Conservation (phyloP, 30 jellyfish, hydroid and myxozoan species). For the Chironex yamaguchii region DNA sequence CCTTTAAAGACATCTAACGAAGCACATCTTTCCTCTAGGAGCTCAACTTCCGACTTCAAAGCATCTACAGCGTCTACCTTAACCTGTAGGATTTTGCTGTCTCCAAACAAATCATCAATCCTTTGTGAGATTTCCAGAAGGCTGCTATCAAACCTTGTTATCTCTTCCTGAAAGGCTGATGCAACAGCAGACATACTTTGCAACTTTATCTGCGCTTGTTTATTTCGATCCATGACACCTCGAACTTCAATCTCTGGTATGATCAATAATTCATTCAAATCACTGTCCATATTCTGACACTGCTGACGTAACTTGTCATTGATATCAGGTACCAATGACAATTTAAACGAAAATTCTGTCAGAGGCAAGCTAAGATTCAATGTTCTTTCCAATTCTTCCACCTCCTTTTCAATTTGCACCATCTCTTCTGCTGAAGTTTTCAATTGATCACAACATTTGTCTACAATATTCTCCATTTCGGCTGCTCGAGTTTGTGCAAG, state of each 20-base stretch:
- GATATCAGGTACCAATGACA: not conserved
- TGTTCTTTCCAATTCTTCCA: not conserved
- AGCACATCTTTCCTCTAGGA: too few relatives aligned
- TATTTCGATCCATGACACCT: not conserved
- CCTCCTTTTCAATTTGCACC: not conserved
- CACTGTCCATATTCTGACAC: not conserved
- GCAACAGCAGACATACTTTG: too few relatives aligned
- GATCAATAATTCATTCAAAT: not conserved
- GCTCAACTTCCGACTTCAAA: too few relatives aligned
- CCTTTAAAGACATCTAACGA: too few relatives aligned
- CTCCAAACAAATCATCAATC: too few relatives aligned
- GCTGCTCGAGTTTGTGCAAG: not conserved
- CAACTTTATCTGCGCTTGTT: too few relatives aligned
- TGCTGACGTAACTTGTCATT: too few relatives aligned
- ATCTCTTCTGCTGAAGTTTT: not conserved
- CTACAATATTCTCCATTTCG: not conserved
- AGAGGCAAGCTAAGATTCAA: not conserved
- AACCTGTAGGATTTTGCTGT: too few relatives aligned
- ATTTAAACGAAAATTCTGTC: not conserved
- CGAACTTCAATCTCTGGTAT: not conserved
- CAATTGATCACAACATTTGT: not conserved
- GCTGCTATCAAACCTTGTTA: too few relatives aligned
- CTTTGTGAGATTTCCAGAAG: too few relatives aligned
- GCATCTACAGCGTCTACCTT: too few relatives aligned
- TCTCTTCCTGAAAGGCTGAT: too few relatives aligned